Evolutionary conservation across 2,888 invertebrate species (phyloP), one percentile per base, ranked within the genome.

Genomic region (Opisthograptis luteolata): DNA sequence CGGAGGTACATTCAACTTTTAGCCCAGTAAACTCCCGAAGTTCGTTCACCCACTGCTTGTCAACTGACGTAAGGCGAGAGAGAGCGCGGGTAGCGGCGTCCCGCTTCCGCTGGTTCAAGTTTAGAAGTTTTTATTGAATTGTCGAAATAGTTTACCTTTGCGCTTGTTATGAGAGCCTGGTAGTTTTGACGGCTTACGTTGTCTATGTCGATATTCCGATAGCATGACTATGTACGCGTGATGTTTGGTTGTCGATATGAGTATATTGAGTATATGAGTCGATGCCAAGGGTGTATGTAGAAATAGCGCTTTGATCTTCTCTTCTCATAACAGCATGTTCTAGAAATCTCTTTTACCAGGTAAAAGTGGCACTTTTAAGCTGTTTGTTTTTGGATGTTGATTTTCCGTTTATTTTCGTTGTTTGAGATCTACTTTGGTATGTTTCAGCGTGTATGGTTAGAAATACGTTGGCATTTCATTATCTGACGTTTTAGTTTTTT

Each of bases 21-120:
- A 91, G 90, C 91, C 91, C 84, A 91, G 90, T 91, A 91, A 91
- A 91, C 91, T 91, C 89, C 76, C 79, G 61, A 78, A 86, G 91
- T 89, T 90, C 91, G 79, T 90, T 91, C 91, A 91, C 91, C 91
- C 89, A 91, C 76, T 90, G 85, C 87, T 89, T 89, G 90, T 90
- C 89, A 89, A 87, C 86, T 88, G 87, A 88, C 89, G 88, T 87
- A 84, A 79, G 81, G 68, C 62, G 83, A 88, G 70, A 49, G 84
- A 80, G 87, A 87, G 40, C 66, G 74, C 58, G 57, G 62, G 81
- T 86, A 83, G 76, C 66, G 58, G 66, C 62, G 68, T 88, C 87
- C 66, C 84, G 67, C 55, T 87, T 74, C 37, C 65, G 56, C 81
- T 39, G 83, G 79, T 81, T 83, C 78, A 83, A 83, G 84, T 84